These are phyloP conservation scores for Rhinichthys klamathensis DNA, from an alignment of 2,113 vertebrate genomes.

Conservation along the genomic window DNA sequence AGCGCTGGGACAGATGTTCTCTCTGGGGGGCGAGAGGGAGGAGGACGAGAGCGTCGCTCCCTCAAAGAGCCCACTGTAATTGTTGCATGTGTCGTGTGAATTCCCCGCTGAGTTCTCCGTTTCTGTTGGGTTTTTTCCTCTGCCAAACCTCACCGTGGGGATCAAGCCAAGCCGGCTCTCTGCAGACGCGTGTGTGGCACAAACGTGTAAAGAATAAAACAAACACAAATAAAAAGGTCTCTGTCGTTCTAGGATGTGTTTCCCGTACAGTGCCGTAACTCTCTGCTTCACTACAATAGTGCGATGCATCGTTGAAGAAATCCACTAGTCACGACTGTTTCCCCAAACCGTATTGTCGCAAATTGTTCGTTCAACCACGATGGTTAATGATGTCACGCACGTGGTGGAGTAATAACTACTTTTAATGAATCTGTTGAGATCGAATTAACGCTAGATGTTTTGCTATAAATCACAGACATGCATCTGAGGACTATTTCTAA, in stretches of 20 bases:
- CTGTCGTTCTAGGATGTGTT: background rate
- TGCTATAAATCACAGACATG: too few relatives aligned
- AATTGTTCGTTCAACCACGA: too few relatives aligned
- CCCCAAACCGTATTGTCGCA: rapidly evolving
- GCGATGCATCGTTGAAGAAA: too few relatives aligned
- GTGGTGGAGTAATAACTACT: too few relatives aligned
- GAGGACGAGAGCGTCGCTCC: constrained; percentile 59
- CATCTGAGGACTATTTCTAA: too few relatives aligned
- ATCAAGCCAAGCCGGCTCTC: constrained; percentile 57
- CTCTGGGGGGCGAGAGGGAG: constrained; percentile 57
- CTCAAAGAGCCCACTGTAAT: constrained; percentile 63
- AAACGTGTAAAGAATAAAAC: background rate
- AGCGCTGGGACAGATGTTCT: constrained; percentile 68
- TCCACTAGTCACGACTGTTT: too few relatives aligned
- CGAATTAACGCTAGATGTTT: too few relatives aligned
- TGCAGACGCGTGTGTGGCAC: constrained; percentile 46
- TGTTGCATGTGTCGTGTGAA: constrained; percentile 68
- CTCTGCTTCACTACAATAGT: too few relatives aligned
- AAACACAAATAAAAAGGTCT: constrained; percentile 9
- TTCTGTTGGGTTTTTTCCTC: background rate
- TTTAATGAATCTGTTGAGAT: too few relatives aligned
- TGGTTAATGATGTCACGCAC: too few relatives aligned
- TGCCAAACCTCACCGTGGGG: constrained; percentile 50
- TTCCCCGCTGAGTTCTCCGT: constrained; percentile 57
- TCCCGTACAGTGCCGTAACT: too few relatives aligned